Percentiles rank a stretch among this genome's conserved stretches.
Evolutionary conservation across 53 echinoderm and acorn worm genomes (phyloP).

Genomic region (Echinarachnius parma): DNA sequence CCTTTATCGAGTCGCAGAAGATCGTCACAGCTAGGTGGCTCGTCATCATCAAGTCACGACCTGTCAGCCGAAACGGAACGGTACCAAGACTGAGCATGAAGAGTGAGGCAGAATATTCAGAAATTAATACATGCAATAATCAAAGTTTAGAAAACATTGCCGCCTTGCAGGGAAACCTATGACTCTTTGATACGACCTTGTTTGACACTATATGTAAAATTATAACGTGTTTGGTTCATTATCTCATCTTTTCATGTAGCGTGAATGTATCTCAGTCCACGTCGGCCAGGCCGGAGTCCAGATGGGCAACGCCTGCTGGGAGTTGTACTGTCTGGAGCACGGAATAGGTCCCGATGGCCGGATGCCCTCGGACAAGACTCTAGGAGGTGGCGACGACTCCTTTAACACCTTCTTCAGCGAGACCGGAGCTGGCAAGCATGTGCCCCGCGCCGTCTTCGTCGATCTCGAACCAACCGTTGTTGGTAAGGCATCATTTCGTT

Average conservation of each 20-base stretch:
- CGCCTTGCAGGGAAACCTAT: too few species aligned
- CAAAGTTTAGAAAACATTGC: too few species aligned
- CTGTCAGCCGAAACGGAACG: too few species aligned
- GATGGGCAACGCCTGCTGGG: constrained; percentile 93
- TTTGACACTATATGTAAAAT: too few species aligned
- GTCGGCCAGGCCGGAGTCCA: constrained; percentile 86
- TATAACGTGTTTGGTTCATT: neutral
- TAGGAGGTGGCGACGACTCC: constrained; percentile 42
- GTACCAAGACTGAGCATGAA: too few species aligned
- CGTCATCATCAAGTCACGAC: too few species aligned
- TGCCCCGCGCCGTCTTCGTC: constrained; percentile 37
- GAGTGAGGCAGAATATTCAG: too few species aligned
- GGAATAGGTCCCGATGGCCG: constrained; percentile 71
- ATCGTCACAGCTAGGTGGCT: too few species aligned
- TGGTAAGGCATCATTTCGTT: constrained; percentile 24
- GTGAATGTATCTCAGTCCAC: constrained; percentile 82
- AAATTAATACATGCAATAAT: too few species aligned
- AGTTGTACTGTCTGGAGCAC: constrained; percentile 78
- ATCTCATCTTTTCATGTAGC: constrained; percentile 20
- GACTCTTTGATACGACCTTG: too few species aligned
- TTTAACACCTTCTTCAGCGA: constrained; percentile 49
- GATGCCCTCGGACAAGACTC: constrained; percentile 54
- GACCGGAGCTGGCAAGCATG: constrained; percentile 37
- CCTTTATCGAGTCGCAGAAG: too few species aligned
- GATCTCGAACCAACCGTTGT: constrained; percentile 55